A percentile compares a stretch with the other conserved stretches of the same genome.
Evolutionary conservation across 2,888 invertebrate species (phyloP).

Genomic region (Yponomeuta evonymella): DNA sequence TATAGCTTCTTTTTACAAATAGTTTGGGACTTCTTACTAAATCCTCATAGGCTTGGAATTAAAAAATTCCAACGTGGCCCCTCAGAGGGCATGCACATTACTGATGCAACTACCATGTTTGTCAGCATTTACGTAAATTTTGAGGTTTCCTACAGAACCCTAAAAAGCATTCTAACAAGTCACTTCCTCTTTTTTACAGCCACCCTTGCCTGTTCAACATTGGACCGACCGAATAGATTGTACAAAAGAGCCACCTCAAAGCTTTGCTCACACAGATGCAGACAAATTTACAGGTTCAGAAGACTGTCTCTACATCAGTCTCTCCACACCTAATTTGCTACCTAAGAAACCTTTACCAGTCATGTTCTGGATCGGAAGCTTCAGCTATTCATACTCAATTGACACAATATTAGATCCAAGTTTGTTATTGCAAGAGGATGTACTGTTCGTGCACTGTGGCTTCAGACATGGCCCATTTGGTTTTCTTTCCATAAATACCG

Average conservation of each 20-base stretch:
- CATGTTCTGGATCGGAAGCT: slow-evolving; percentile 71
- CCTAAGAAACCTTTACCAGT: slow-evolving; percentile 58
- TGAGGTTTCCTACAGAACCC: too few species aligned
- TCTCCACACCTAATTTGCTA: slow-evolving; percentile 46
- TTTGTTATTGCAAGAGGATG: slow-evolving; percentile 44
- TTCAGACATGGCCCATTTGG: slow-evolving; percentile 66
- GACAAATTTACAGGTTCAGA: slow-evolving; percentile 42
- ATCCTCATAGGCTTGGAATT: too few species aligned
- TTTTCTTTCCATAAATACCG: slow-evolving; percentile 59
- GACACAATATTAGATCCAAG: slow-evolving; percentile 53
- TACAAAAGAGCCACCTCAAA: slow-evolving; percentile 41
- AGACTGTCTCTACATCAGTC: slow-evolving; percentile 64
- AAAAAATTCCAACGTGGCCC: too few species aligned
- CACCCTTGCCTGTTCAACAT: slow-evolving; percentile 44
- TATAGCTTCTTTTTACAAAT: too few species aligned
- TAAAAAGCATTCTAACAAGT: neutral
- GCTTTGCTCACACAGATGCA: slow-evolving; percentile 24
- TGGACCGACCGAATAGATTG: slow-evolving; percentile 51
- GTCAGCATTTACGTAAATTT: too few species aligned
- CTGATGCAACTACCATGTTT: too few species aligned
- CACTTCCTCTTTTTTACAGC: slow-evolving; percentile 37
- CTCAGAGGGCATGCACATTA: too few species aligned
- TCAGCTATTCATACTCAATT: slow-evolving; percentile 39
- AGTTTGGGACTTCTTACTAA: too few species aligned
- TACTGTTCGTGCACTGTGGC: slow-evolving; percentile 62